Evolutionary conservation across 2,797 vertebrate species (phyloP), one percentile per base, ranked within the genome.

Genomic region (Enteromius treurensis): DNA sequence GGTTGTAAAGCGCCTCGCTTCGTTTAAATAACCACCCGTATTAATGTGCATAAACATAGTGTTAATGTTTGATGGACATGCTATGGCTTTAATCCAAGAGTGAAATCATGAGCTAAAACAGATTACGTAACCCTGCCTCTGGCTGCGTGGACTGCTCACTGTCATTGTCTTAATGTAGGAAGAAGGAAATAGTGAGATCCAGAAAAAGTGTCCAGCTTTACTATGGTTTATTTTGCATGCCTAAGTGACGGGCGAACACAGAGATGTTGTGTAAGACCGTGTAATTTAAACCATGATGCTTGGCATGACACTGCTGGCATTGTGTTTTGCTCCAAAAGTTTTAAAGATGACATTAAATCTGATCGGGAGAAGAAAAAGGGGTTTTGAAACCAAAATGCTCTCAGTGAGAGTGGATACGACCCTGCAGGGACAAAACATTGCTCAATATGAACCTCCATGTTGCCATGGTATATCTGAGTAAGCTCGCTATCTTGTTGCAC

Each of bases 141-240:
- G 49, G n/a, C 37, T 73, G 26, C 15, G 42, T 86, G 67, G 49
- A 74, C 42, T 11, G 37, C 37, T 85, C 14, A 53, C 47, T 70
- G 53, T 34, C 42, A 76, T 77, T 77, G 83, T 69, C 49, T 69
- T 69, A 45, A 68, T 47, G 47, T 34, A 29, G 37, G 4, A 53
- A 68, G 40, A 77, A 45, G 37, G 49, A 53, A 78, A 70, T 34
- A 8, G 8, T 74, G 69, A 26, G 14, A 51, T 45, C 42, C 58
- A 64, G 68, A 49, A 29, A 53, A 73, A 47, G 19, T 74, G 32
- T 85, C 26, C 32, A 65, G 45, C 21, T 79, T 82, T 40, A 79
- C 53, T 62, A 19, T 79, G 51, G 67, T 58, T 68, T 47, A 67
- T 47, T 42, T 40, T 34, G 74, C 47, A 60, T 60, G 67, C 67